Evolutionary conservation across 2,888 invertebrate genomes (phyloP).

Genomic region (Lasioglossum oenotherae): DNA sequence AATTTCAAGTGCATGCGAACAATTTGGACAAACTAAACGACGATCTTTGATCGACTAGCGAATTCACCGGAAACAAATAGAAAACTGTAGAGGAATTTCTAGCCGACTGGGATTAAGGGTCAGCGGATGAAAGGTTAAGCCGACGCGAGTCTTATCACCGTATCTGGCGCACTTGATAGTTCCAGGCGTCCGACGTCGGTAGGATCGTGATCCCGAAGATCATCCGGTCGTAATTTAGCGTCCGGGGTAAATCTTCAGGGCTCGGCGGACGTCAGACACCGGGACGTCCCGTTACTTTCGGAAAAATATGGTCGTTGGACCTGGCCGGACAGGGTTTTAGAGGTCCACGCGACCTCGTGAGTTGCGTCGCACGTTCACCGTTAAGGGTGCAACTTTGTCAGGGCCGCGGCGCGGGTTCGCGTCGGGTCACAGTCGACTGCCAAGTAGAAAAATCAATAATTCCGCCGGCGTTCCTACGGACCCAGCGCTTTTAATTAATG

Average conservation of each 20-base stretch:
- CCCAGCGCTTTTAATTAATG: slow-evolving; percentile 61
- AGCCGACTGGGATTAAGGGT: background rate
- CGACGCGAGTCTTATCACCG: background rate
- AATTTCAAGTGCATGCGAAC: too few relatives aligned
- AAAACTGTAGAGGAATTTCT: background rate
- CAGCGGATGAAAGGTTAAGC: slow-evolving; percentile 3
- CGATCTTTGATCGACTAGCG: background rate
- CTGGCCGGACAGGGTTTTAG: slow-evolving; percentile 46
- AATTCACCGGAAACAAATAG: background rate
- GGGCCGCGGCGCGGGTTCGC: slow-evolving; percentile 11
- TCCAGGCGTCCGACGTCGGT: slow-evolving; percentile 42
- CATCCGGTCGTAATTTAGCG: slow-evolving; percentile 67
- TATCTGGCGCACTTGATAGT: background rate
- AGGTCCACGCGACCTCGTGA: background rate
- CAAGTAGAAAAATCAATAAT: slow-evolving; percentile 71
- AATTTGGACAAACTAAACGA: too few relatives aligned
- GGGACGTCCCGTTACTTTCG: slow-evolving; percentile 51
- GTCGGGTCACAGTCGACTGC: slow-evolving; percentile 48
- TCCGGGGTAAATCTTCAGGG: slow-evolving; percentile 62
- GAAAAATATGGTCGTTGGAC: slow-evolving; percentile 60
- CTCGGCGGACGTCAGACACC: slow-evolving; percentile 29
- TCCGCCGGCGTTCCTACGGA: slow-evolving; percentile 7
- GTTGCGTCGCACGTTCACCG: slow-evolving; percentile 13
- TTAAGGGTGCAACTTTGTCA: slow-evolving; percentile 59
- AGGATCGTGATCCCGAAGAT: slow-evolving; percentile 63